Base-by-base conservation (phyloP, 2,888 invertebrate species). In the Isotomurus palustris region DNA sequence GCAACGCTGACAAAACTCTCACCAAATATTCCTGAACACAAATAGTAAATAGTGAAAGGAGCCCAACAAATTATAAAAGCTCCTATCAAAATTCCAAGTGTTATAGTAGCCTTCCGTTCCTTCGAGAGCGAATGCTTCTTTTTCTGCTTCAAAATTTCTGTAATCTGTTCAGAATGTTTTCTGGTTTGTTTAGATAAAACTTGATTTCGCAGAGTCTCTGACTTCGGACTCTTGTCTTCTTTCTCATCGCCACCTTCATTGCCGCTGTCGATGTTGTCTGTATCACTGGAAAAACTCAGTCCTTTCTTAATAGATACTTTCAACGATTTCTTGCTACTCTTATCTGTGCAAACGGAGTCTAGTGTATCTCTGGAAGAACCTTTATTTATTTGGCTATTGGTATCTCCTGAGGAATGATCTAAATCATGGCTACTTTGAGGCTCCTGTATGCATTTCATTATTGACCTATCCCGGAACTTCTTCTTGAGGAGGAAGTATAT, bases 41-140 rank as follows among this genome's bases (percentile, higher is more conserved):
- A n/a, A 36, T 65, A 65, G 25, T 25, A 21, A n/a, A 65, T 5
- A 2, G 62, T 62, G 28, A 70, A 67, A 1, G 70, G 70, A 14
- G 67, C 54, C 69, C 68, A 70, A 41, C 68, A 70, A 27, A 68
- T 25, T 3, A 67, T 38, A 44, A 69, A 69, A 19, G 63, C 63
- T 2, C 58, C 63, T 41, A 68, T 68, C 32, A 69, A 59, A 12
- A 67, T 64, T 25, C 67, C 67, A 22, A 69, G 36, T 3, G 69
- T 69, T 40, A 56, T 58, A 12, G 69, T 66, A 17, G 68, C 68
- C 25, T 67, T 67, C 32, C 64, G 35, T 48, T 69, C 69, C 41
- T 66, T 66, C 1, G 51, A 55, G 28, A 69, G 32, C 0, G 69
- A 68, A 40, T 64, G 67, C 28, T 59, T 60, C 19, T 58, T 36